A percentile compares a stretch with the other conserved stretches of the same genome.
Conservation (phyloP, 2,797 vertebrate species). For the Otus scops region DNA sequence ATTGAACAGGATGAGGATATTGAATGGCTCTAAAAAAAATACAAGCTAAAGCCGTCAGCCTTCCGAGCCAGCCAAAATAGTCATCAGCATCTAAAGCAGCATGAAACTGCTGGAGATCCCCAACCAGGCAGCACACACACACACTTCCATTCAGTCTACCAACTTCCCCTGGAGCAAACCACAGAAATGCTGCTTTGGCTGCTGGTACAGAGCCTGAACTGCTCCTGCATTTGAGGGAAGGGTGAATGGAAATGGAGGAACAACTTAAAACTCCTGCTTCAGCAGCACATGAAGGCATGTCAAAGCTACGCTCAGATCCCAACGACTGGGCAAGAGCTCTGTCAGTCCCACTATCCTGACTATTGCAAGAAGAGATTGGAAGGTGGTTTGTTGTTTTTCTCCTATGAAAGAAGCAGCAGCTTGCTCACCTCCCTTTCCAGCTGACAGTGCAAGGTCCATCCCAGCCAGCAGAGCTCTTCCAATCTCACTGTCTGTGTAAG, state of each 20-base stretch:
- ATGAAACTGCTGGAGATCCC: not conserved
- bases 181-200: not conserved
- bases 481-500: rapidly evolving
- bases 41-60: not conserved
- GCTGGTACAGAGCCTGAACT: not conserved
- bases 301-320: not conserved
- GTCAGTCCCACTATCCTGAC: not conserved
- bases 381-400: not conserved
- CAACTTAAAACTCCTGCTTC: not conserved
- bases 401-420: not conserved
- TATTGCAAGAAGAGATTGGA: not conserved
- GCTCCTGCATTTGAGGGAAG: not conserved
- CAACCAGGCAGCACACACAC: not conserved
- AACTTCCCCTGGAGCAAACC: not conserved
- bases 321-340: not conserved
- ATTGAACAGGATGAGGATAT: not conserved
- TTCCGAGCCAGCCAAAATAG: not conserved
- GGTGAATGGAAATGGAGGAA: not conserved
- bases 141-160: not conserved
- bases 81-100: not conserved
- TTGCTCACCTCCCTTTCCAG: not conserved
- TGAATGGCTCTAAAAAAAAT: not conserved
- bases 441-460: not conserved
- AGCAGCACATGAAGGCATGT: not conserved
- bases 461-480: not conserved